Percentiles rank a stretch among this genome's conserved stretches.
Evolutionary conservation across 2,113 vertebrate genomes (phyloP).

Genomic region (Pycnonotus jocosus): DNA sequence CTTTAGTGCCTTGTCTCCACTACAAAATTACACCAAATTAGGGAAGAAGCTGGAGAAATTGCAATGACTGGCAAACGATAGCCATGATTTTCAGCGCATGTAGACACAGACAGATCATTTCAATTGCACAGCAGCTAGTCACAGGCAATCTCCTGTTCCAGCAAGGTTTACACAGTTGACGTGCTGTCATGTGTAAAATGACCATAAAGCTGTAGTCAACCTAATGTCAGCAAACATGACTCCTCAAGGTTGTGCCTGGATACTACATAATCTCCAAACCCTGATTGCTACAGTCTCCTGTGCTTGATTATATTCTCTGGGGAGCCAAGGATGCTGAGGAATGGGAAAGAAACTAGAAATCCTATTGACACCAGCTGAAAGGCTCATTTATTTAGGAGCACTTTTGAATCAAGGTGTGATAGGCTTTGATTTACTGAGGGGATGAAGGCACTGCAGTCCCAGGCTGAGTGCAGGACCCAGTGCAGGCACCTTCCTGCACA

Average conservation of each 20-base stretch:
- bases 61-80: background rate
- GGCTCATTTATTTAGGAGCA: background rate
- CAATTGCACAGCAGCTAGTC: slow-evolving; percentile 26
- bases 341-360: background rate
- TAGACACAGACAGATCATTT: slow-evolving; percentile 16
- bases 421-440: background rate
- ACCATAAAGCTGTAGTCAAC: background rate
- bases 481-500: background rate
- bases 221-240: slow-evolving; percentile 26
- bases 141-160: background rate
- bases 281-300: background rate
- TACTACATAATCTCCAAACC: background rate
- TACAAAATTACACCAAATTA: background rate
- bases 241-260: slow-evolving; percentile 23
- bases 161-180: background rate
- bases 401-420: background rate
- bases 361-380: background rate
- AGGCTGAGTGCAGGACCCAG: fast-evolving
- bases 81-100: background rate
- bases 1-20: background rate
- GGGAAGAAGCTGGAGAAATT: background rate
- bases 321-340: background rate
- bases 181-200: slow-evolving; percentile 32
- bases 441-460: background rate
- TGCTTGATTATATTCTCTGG: background rate